Evolutionary conservation across 2,797 vertebrate genomes (phyloP).

Genomic region (Spinibarbus caldwelli): DNA sequence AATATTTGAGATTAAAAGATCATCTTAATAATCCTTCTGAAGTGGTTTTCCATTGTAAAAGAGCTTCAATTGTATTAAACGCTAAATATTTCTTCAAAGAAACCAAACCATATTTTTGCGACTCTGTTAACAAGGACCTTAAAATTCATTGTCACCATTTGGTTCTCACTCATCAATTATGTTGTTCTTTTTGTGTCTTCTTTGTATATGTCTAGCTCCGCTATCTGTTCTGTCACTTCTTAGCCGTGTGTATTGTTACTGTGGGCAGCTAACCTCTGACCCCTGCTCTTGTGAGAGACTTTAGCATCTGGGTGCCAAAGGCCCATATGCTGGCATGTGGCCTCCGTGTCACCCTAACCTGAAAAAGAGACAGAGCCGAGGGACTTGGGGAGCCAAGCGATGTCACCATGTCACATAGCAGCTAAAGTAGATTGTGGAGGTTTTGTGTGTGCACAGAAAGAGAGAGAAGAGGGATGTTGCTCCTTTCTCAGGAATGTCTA

Average conservation of each 20-base stretch:
- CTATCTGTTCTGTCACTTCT: slow-evolving; percentile 43
- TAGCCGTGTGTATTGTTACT: slow-evolving; percentile 57
- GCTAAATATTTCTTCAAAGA: not conserved
- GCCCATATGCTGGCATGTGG: slow-evolving; percentile 56
- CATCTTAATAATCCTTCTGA: not conserved
- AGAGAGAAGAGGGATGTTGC: slow-evolving; percentile 7
- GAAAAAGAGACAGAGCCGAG: slow-evolving; percentile 20
- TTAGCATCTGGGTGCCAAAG: slow-evolving; percentile 51
- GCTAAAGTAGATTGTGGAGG: slow-evolving; percentile 14
- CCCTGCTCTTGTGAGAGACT: slow-evolving; percentile 51
- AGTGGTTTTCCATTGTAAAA: not conserved
- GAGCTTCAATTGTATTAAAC: not conserved
- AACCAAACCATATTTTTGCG: not conserved
- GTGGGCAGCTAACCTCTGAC: slow-evolving; percentile 50
- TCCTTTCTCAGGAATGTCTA: slow-evolving; percentile 56
- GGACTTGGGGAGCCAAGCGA: not conserved
- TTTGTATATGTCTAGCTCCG: slow-evolving; percentile 15
- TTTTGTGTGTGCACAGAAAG: slow-evolving; percentile 32
- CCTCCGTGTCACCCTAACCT: slow-evolving; percentile 50
- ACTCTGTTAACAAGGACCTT: not conserved
- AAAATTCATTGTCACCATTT: not conserved
- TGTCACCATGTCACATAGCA: slow-evolving; percentile 22
- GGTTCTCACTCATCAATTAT: slow-evolving; percentile 24
- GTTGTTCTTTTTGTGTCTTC: not conserved
- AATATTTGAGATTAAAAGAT: not conserved